These are phyloP conservation scores for Nomada goodeniana DNA, from an alignment of 2,888 invertebrate genomes.

Conservation along the genomic window DNA sequence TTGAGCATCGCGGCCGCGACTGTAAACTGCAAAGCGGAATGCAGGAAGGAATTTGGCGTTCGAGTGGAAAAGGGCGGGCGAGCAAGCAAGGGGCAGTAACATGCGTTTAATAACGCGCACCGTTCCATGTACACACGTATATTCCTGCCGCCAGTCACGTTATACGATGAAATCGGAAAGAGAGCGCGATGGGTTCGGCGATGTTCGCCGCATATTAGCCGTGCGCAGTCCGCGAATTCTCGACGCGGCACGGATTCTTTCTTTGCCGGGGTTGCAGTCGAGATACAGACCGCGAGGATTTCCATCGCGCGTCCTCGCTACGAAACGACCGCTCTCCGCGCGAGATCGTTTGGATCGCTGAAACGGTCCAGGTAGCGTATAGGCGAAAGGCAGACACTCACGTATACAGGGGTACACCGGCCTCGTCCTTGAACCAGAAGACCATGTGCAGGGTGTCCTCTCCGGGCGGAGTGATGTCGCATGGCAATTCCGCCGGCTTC, in stretches of 20 bases:
- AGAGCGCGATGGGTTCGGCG: slow-evolving; percentile 14
- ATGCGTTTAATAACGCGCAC: slow-evolving; percentile 73
- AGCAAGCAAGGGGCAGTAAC: slow-evolving; percentile 58
- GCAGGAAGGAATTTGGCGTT: slow-evolving; percentile 63
- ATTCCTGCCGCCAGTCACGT: background rate
- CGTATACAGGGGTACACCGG: slow-evolving; percentile 95
- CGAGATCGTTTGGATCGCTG: background rate
- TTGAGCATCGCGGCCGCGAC: slow-evolving; percentile 32
- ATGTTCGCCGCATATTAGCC: slow-evolving; percentile 70
- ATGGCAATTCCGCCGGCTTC: slow-evolving; percentile 93
- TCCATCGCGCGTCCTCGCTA: background rate
- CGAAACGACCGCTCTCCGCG: background rate
- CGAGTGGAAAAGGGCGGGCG: slow-evolving; percentile 39
- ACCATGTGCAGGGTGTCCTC: slow-evolving; percentile 96
- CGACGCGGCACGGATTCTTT: slow-evolving; percentile 43
- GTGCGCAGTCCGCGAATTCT: slow-evolving; percentile 62
- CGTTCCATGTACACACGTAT: slow-evolving; percentile 17
- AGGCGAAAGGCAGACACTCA: slow-evolving; percentile 82
- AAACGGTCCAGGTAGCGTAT: background rate
- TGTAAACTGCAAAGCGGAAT: slow-evolving; percentile 49
- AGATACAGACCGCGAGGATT: background rate
- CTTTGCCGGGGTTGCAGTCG: no score
- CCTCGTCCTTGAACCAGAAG: slow-evolving; percentile 95
- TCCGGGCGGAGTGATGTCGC: slow-evolving; percentile 92
- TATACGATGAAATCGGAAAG: slow-evolving; percentile 53